Conservation (phyloP, 2,797 vertebrate genomes). For the Propithecus perrieri region DNA sequence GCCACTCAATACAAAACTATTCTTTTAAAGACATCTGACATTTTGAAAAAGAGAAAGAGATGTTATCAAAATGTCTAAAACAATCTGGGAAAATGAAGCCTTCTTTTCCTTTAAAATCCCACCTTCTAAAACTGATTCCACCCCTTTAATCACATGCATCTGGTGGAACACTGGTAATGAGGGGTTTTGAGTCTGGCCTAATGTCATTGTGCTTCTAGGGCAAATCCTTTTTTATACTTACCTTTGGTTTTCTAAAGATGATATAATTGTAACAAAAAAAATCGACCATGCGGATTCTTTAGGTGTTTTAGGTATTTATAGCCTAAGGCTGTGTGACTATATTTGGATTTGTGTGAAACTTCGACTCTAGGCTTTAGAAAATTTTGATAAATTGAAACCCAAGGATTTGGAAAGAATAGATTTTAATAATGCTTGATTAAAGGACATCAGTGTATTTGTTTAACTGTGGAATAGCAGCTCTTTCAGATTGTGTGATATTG, state of each 20-base stretch:
- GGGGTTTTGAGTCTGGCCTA: constrained; percentile 26
- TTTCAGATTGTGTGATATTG: neutral
- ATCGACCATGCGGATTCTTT: neutral
- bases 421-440: constrained; percentile 24
- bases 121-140: neutral
- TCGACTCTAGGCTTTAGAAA: neutral
- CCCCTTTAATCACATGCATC: constrained; percentile 11
- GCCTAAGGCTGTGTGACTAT: neutral
- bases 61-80: constrained; percentile 58
- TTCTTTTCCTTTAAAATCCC: neutral
- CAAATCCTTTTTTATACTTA: neutral
- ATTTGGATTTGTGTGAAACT: constrained; percentile 21
- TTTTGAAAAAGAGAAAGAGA: constrained; percentile 68
- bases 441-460: constrained; percentile 10
- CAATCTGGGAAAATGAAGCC: constrained; percentile 55
- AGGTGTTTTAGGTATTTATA: neutral
- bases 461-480: neutral
- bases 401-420: constrained; percentile 11
- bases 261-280: neutral
- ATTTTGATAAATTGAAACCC: constrained; percentile 35
- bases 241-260: constrained; percentile 58
- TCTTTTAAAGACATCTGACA: constrained; percentile 55
- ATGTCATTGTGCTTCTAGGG: neutral
- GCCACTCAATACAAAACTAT: constrained; percentile 29
- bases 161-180: neutral